Evolutionary conservation across 1,140 invertebrate genomes (phyloP), one percentile per base, ranked within the genome.

Genomic region (Eurosta solidaginis): DNA sequence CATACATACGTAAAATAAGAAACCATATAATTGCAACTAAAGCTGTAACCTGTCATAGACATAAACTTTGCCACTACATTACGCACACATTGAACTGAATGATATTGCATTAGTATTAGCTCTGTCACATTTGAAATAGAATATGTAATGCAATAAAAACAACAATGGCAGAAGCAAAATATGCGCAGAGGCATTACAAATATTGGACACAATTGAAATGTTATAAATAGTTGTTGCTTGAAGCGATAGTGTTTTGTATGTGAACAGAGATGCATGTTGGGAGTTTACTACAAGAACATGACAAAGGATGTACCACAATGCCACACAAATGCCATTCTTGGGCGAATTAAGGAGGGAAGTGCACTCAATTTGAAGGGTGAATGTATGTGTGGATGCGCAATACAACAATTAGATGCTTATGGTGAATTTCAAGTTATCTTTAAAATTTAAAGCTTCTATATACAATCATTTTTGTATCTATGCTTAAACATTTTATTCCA

Each of bases 1-100:
- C n/a, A n/a, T n/a, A n/a, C n/a, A n/a, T n/a, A n/a, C n/a, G n/a
- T n/a, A 36, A 12, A 29, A 6, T 14, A 59, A 29, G 54, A 33
- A 33, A 10, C 27, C 54, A 0, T 68, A 68, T 68, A 68, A 68
- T 68, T 68, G 59, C 59, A 20, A 68, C 33, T 68, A 68, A 68
- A 68, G 3, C 40, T 9, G 59, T 68, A 40, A 40, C 33, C 59
- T 68, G 59, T 40, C 59, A 68, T 33, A 68, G 29, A 68, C 33
- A 68, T 68, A n/a, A 68, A 68, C 59, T 68, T 68, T 68, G 59
- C 33, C 59, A 68, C 36, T 68, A 68, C 59, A 68, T 68, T 68
- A n/a, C n/a, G 59, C 59, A 40, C 59, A 68, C 59, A 68, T 9
- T 68, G n/a, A 68, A 68, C 40, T n/a, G n/a, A n/a, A 20, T 9